Percentiles rank a stretch among this genome's conserved stretches.
Conservation (phyloP, 92 coral and sea anemone genomes). For the Metridium senile region DNA sequence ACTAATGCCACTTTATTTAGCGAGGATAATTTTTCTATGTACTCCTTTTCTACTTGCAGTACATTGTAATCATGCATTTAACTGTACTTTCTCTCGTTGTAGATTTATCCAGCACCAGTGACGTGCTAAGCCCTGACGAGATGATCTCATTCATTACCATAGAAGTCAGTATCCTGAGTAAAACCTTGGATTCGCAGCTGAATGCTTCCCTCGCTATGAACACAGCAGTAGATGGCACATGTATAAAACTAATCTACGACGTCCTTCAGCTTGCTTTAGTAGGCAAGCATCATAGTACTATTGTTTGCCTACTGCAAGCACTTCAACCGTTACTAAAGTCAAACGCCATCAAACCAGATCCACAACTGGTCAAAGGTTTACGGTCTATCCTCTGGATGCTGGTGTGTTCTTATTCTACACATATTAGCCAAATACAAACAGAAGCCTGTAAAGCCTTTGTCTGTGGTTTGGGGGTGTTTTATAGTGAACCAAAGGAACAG, state of each 20-base stretch:
- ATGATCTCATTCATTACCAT: slow-evolving; percentile 46
- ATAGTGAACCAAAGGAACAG: slow-evolving; percentile 63
- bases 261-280: slow-evolving; percentile 52
- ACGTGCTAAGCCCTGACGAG: slow-evolving; percentile 28
- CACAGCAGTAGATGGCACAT: slow-evolving; percentile 39
- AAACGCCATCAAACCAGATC: slow-evolving; percentile 30
- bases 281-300: slow-evolving; percentile 33
- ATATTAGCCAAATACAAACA: slow-evolving; percentile 46
- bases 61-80: too few relatives aligned
- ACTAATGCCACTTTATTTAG: too few relatives aligned
- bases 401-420: slow-evolving; percentile 35
- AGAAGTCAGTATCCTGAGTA: slow-evolving; percentile 60
- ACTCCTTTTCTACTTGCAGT: too few relatives aligned
- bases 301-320: slow-evolving; percentile 61
- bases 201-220: slow-evolving; percentile 26
- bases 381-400: slow-evolving; percentile 62
- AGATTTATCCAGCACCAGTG: background rate
- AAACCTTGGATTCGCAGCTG: slow-evolving; percentile 53
- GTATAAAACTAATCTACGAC: slow-evolving; percentile 45
- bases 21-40: too few relatives aligned
- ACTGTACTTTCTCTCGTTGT: background rate
- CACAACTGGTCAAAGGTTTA: slow-evolving; percentile 46
- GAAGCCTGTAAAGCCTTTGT: slow-evolving; percentile 62
- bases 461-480: slow-evolving; percentile 73
- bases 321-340: slow-evolving; percentile 65